Conservation (phyloP, 1,140 invertebrate genomes). For the Lordiphosa mommai region DNA sequence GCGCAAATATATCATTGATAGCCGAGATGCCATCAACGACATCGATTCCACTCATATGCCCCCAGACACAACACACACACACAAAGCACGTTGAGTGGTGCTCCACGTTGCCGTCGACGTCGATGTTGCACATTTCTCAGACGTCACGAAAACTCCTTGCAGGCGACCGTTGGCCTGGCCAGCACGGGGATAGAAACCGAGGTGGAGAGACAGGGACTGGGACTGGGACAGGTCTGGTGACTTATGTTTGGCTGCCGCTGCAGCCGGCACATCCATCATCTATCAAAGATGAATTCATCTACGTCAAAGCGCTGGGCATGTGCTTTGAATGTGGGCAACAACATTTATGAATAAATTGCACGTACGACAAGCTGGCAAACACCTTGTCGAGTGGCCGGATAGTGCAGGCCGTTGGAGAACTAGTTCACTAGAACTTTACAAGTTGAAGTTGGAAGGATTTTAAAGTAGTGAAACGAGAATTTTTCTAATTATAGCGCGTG, state of each 20-base stretch:
- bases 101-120: conserved; percentile 41
- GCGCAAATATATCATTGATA: conserved; percentile 68
- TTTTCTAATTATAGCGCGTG: too few species aligned
- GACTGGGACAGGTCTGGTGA: conserved; percentile 39
- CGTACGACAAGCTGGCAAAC: conserved; percentile 32
- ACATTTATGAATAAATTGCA: conserved; percentile 78
- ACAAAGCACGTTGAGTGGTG: conserved; percentile 25
- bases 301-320: conserved; percentile 62
- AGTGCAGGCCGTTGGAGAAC: not conserved
- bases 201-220: not conserved
- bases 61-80: conserved; percentile 20
- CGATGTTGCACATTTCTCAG: conserved; percentile 73
- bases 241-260: conserved; percentile 69
- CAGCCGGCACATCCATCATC: conserved; percentile 77
- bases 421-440: not conserved
- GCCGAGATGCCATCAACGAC: conserved; percentile 41
- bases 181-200: conserved; percentile 12
- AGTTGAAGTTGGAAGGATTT: not conserved
- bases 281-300: conserved; percentile 78
- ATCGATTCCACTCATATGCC: conserved; percentile 58
- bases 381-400: conserved; percentile 5
- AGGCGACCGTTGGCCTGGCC: conserved; percentile 23
- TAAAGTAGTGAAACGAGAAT: too few species aligned
- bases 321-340: conserved; percentile 67
- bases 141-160: conserved; percentile 58